Evolutionary conservation across 1,140 invertebrate genomes (phyloP).

Genomic region (Idris sp.): DNA sequence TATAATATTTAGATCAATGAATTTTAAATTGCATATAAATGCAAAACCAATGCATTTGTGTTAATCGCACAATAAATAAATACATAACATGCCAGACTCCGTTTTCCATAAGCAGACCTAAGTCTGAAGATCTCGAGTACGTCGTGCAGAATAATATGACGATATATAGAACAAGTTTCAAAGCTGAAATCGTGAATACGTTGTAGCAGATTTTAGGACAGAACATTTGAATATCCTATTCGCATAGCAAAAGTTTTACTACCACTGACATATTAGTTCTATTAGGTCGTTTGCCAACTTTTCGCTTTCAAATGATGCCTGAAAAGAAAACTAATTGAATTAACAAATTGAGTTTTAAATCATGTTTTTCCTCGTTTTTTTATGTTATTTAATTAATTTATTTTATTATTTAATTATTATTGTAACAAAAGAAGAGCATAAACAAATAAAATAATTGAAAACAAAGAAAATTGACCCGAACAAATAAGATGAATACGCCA

Average conservation of each 20-base stretch:
- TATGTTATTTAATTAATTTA: background rate
- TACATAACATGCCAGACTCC: conserved; percentile 2
- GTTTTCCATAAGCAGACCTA: conserved; percentile 14
- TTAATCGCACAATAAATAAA: conserved; percentile 34
- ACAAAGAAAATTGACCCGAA: conserved; percentile 18
- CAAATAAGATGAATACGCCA: conserved; percentile 21
- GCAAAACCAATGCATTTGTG: too few species aligned
- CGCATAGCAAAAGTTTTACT: conserved; percentile 31
- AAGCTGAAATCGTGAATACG: conserved; percentile 35
- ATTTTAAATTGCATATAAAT: too few species aligned
- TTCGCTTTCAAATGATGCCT: conserved; percentile 14
- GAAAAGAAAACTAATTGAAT: conserved; percentile 13
- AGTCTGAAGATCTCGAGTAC: conserved; percentile 25
- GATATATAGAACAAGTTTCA: conserved; percentile 44
- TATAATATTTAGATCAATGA: too few species aligned
- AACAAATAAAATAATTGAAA: conserved; percentile 4
- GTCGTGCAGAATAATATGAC: conserved; percentile 40
- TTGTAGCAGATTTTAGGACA: conserved; percentile 45
- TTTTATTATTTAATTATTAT: too few species aligned
- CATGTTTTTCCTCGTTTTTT: conserved; percentile 6
- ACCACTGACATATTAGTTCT: conserved; percentile 33
- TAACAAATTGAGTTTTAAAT: background rate
- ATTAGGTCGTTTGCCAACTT: conserved; percentile 33
- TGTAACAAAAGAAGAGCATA: background rate
- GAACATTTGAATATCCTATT: conserved; percentile 41